Conservation (phyloP, 2,113 vertebrate species). For the Gadus chalcogrammus region DNA sequence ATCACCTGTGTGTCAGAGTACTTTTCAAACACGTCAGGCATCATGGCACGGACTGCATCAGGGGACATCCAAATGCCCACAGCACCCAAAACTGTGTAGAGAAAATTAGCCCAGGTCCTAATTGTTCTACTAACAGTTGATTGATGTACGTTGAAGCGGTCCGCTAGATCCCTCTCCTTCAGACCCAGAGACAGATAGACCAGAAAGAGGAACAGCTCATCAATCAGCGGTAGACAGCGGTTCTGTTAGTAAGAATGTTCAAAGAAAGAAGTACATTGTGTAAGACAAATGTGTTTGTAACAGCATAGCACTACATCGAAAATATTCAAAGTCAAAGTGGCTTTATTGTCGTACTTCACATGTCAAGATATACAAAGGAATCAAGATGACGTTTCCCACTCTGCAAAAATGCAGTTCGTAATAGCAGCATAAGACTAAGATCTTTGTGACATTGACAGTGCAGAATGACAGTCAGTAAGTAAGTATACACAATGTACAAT, state of each 20-base stretch:
- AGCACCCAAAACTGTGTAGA: background rate
- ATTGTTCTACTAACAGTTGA: constrained; percentile 13
- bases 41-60: background rate
- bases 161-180: constrained; percentile 9
- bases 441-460: too few relatives aligned
- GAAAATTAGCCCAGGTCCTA: constrained; percentile 1
- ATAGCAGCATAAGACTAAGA: too few relatives aligned
- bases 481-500: too few relatives aligned
- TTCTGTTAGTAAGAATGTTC: background rate
- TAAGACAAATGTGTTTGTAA: too few relatives aligned
- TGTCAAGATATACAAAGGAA: too few relatives aligned
- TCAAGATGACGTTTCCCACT: too few relatives aligned
- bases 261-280: too few relatives aligned
- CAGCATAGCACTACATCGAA: too few relatives aligned
- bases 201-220: background rate
- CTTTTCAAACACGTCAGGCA: constrained; percentile 3
- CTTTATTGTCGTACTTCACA: too few relatives aligned
- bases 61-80: constrained; percentile 14
- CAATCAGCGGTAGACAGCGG: background rate
- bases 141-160: constrained; percentile 17
- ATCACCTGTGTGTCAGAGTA: constrained; percentile 10
- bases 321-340: too few relatives aligned
- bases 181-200: constrained; percentile 3
- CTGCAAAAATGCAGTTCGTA: too few relatives aligned
- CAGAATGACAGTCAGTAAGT: too few relatives aligned